These are phyloP conservation scores for Nibea albiflora DNA, from an alignment of 2,113 vertebrate species.

Conservation along the genomic window DNA sequence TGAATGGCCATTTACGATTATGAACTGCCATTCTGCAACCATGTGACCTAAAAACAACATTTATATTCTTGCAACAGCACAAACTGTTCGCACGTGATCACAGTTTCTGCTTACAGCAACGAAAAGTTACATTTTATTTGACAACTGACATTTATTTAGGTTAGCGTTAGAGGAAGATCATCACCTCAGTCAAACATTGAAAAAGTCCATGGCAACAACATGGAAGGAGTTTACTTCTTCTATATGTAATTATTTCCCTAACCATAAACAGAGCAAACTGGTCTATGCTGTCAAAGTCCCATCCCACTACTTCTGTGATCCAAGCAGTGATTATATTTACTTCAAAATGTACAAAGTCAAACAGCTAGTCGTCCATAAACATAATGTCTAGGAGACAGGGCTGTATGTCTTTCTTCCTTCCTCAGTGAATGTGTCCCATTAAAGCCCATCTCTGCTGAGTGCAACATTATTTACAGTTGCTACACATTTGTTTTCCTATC, in stretches of 20 bases:
- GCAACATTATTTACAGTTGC: not conserved
- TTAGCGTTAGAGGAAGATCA: not conserved
- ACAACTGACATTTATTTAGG: not conserved
- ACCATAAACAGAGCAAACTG: not conserved
- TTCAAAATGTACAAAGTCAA: not conserved
- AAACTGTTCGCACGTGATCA: not conserved
- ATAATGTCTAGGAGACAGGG: not conserved
- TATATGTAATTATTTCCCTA: not conserved
- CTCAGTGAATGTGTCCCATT: not conserved
- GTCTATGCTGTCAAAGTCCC: not conserved
- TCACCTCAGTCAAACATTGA: not conserved
- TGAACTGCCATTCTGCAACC: not conserved
- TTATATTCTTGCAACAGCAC: not conserved
- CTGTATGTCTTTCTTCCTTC: not conserved
- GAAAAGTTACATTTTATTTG: not conserved
- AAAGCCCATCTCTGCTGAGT: not conserved
- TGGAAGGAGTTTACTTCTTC: too few relatives aligned
- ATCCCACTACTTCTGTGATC: not conserved
- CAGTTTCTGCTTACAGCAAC: not conserved
- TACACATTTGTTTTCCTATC: slow-evolving; percentile 28
- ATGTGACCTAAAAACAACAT: not conserved
- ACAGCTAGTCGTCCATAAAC: not conserved
- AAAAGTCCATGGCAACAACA: not conserved
- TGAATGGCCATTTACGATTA: not conserved
- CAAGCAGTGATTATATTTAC: not conserved